These are phyloP conservation scores for Omphaloscelis lunosa DNA, from an alignment of 2,888 invertebrate genomes.

Conservation along the genomic window DNA sequence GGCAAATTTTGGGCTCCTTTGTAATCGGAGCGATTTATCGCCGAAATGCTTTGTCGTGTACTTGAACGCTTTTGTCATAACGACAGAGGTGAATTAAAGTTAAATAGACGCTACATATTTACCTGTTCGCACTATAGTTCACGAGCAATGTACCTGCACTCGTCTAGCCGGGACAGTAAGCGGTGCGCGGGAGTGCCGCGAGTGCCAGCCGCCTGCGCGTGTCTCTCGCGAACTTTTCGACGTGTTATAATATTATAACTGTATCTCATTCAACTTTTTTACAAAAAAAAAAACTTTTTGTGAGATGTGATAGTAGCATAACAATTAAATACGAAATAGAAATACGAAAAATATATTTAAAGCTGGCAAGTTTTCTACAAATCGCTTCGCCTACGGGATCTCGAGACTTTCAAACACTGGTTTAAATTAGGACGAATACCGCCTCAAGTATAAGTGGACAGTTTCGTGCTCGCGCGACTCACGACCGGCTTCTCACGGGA, in stretches of 20 bases:
- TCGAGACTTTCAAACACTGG: constrained; percentile 52
- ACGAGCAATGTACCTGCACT: background rate
- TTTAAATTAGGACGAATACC: constrained; percentile 27
- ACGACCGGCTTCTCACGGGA: background rate
- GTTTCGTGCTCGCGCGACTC: background rate
- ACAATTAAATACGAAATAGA: constrained; percentile 73
- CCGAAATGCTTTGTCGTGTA: background rate
- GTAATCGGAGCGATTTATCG: background rate
- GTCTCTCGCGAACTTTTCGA: constrained; percentile 27
- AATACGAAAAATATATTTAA: constrained; percentile 68
- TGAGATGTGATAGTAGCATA: constrained; percentile 85
- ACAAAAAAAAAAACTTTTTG: constrained; percentile 69
- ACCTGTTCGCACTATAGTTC: constrained; percentile 4
- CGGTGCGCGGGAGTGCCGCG: background rate
- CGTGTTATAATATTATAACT: constrained; percentile 38
- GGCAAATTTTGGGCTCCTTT: background rate
- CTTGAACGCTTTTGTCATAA: background rate
- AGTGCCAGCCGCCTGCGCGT: background rate
- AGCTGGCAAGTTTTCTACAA: constrained; percentile 75
- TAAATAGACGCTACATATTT: background rate
- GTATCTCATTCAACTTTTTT: constrained; percentile 65
- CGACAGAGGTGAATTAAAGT: background rate
- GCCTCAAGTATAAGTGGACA: constrained; percentile 34
- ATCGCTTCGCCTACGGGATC: constrained; percentile 74
- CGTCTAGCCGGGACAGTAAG: constrained; percentile 56